These are phyloP conservation scores for Epirrhoe tristata DNA, from an alignment of 2,888 invertebrate genomes.

Conservation along the genomic window DNA sequence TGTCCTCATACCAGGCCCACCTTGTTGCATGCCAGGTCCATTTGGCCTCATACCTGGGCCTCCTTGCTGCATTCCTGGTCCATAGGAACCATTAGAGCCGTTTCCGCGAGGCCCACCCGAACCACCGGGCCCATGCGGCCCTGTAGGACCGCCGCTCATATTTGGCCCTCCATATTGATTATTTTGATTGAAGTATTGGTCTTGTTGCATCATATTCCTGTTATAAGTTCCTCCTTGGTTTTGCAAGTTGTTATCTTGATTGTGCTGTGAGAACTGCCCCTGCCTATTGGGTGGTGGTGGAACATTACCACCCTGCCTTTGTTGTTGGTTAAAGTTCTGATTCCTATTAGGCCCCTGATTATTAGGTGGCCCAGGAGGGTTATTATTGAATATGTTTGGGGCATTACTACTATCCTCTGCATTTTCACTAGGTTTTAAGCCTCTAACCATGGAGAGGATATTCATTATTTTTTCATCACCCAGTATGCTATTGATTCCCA, in stretches of 20 bases:
- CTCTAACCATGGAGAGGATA: constrained; percentile 81
- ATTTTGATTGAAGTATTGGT: constrained; percentile 58
- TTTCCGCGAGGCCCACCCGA: not conserved
- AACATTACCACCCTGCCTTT: constrained; percentile 57
- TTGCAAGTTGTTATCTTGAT: constrained; percentile 47
- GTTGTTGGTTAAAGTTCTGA: constrained; percentile 52
- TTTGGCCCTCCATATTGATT: constrained; percentile 47
- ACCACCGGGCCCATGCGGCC: constrained; percentile 7
- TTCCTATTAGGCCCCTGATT: constrained; percentile 57
- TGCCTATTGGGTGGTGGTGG: constrained; percentile 50
- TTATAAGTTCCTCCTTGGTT: constrained; percentile 51
- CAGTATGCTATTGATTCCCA: constrained; percentile 86
- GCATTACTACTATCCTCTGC: constrained; percentile 20
- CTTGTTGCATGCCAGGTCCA: not conserved
- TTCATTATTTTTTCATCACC: constrained; percentile 87
- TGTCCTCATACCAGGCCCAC: not conserved
- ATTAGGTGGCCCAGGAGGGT: constrained; percentile 32
- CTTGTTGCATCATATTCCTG: constrained; percentile 48
- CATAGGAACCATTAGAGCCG: not conserved
- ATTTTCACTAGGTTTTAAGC: constrained; percentile 36
- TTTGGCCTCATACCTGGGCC: not conserved
- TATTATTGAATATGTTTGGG: constrained; percentile 28
- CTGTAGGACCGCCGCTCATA: constrained; percentile 10
- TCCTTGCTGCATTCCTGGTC: not conserved
- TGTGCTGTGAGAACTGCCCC: constrained; percentile 50